Evolutionary conservation across 2,113 vertebrate genomes (phyloP), one percentile per base, ranked within the genome.

Genomic region (Strix uralensis): DNA sequence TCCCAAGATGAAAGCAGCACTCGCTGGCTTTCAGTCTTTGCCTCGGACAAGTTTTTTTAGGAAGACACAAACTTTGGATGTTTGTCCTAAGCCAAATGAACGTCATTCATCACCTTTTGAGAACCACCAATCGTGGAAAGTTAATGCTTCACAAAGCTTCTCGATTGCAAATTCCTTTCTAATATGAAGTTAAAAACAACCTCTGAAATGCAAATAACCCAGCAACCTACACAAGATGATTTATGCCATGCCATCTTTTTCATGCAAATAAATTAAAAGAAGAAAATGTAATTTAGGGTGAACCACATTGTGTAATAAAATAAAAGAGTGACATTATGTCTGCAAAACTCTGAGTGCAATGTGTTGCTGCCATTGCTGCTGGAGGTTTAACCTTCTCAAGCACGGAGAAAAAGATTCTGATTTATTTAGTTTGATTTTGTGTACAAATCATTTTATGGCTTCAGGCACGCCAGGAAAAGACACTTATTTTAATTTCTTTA

Each of bases 171-270:
- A 91, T 59, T 90, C 96, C 90, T 96, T 88, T 89, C 91, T 81
- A 91, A 95, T 26, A 91, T 86, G 63, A 96, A 97, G 96, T 89
- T 95, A 72, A 96, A 97, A 97, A 91, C 86, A 95, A 62, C 81
- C 83, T 97, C 94, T 96, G 94, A 94, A 94, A 93, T 97, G 96
- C 96, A 95, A 97, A 96, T 88, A 93, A 55, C 85, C 87, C 87
- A 93, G 52, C 90, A 42, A 22, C 81, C 82, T 89, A 81, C 86
- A 62, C 51, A 8, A 63, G 59, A 96, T 96, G 92, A 96, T 96
- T 96, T 96, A 95, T 95, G 80, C 85, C 94, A 23, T 52, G 67
- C 27, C 92, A 89, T 34, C 74, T 74, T 95, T 80, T 90, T 84
- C 85, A 88, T 67, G 77, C 63, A 97, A 94, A 96, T 95, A 94